These are phyloP conservation scores for Hipparchia semele DNA, from an alignment of 2,888 invertebrate genomes.

Conservation along the genomic window DNA sequence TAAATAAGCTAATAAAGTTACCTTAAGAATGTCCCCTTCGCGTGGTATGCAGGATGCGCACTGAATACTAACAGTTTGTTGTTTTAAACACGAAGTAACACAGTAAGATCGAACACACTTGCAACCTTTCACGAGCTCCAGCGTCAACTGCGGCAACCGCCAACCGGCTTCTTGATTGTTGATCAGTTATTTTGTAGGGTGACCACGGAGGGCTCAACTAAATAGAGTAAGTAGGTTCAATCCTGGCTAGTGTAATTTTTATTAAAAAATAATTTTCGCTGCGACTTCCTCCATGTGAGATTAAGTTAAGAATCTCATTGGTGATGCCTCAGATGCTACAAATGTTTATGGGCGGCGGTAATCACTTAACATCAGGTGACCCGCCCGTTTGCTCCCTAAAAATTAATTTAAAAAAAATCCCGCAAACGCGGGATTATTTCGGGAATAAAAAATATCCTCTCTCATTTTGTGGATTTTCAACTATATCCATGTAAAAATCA, in stretches of 20 bases:
- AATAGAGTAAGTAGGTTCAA: neutral
- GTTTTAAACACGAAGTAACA: constrained; percentile 3
- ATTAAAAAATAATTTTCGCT: too few relatives aligned
- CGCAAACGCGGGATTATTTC: too few relatives aligned
- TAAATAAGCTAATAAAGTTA: constrained; percentile 11
- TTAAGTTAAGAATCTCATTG: too few relatives aligned
- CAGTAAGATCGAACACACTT: constrained; percentile 41
- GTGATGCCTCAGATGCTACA: too few relatives aligned
- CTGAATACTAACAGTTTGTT: constrained; percentile 20
- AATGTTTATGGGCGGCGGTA: too few relatives aligned
- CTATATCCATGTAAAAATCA: too few relatives aligned
- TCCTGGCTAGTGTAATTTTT: neutral
- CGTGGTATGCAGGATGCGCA: constrained; percentile 23
- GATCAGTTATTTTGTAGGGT: constrained; percentile 45
- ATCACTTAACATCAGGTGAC: too few relatives aligned
- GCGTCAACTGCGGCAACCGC: constrained; percentile 52
- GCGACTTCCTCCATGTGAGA: too few relatives aligned
- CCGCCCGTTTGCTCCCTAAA: too few relatives aligned
- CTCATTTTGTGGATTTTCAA: too few relatives aligned
- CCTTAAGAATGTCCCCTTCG: constrained; percentile 23
- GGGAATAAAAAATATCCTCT: too few relatives aligned
- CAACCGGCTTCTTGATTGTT: constrained; percentile 48
- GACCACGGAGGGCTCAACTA: constrained; percentile 32
- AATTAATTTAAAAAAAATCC: too few relatives aligned
- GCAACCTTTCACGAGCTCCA: constrained; percentile 40